Base-by-base conservation (phyloP, 1,140 invertebrate genomes). In the Oedothorax gibbosus region DNA sequence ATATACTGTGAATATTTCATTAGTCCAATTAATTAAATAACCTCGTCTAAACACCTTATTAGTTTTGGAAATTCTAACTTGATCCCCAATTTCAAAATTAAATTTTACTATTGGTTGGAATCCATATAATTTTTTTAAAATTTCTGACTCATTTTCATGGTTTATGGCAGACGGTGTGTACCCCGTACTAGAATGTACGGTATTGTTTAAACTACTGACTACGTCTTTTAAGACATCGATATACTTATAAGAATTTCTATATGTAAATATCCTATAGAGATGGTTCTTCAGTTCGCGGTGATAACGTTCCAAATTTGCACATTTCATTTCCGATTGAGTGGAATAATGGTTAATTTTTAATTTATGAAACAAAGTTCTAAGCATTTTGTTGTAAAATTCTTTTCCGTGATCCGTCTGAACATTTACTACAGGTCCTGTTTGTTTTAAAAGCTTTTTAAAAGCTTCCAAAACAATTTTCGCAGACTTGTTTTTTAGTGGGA, bases 201-300 rank as follows among this genome's bases (percentile, higher is more conserved):
- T 77, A 14, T 20, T 1, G 15, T 77, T 77, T 15, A 64, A 65
- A 20, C 5, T 9, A 2, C 51, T 77, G n/a, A 77, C 8, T 7
- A 62, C 21, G 3, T 15, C 14, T 9, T 77, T 9, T 18, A 64
- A 20, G 5, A 77, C 15, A 18, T 77, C 75, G 0, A 10, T 12
- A 18, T 64, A 77, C 53, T 77, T 77, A 65, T 77, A 77, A 20
- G 75, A 77, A 15, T 50, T 50, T 77, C 57, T 64, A 49, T 64
- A 35, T 20, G 57, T 77, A 50, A 77, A 50, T 60, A 77, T 77
- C 5, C 60, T 20, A 50, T 15, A 21, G 15, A 7, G 68, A 14
- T 15, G 62, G 68, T 79, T 56, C 5, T 21, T 54, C 56, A 2
- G 64, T 78, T 53, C 66, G 6, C 51, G 15, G n/a, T 18, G 35